Evolutionary conservation across 2,888 invertebrate species (phyloP).

Genomic region (Drosophila rellima): DNA sequence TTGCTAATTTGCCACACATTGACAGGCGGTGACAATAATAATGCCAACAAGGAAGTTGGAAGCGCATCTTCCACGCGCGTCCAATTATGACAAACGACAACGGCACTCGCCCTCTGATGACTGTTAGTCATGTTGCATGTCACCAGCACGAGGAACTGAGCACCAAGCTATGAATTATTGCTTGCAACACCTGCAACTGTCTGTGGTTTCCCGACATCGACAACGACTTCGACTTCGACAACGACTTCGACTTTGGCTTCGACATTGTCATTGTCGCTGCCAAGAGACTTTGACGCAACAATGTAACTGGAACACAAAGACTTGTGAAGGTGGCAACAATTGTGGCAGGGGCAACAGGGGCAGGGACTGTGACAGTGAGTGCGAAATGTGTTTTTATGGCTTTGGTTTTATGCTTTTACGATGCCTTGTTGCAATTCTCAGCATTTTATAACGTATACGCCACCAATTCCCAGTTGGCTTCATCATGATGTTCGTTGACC

Average conservation of each 20-base stretch:
- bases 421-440: constrained; percentile 45
- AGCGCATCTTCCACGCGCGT: constrained; percentile 73
- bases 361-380: constrained; percentile 2
- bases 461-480: constrained; percentile 17
- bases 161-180: constrained; percentile 53
- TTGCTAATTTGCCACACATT: constrained; percentile 56
- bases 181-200: constrained; percentile 65
- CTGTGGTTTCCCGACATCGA: constrained; percentile 17
- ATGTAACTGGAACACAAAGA: constrained; percentile 44
- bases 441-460: constrained; percentile 32
- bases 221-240: constrained; percentile 1
- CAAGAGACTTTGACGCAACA: constrained; percentile 45
- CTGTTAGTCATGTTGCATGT: constrained; percentile 48
- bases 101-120: constrained; percentile 14
- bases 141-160: constrained; percentile 58
- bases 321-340: background rate
- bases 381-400: constrained; percentile 43
- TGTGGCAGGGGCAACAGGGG: background rate
- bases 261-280: constrained; percentile 67
- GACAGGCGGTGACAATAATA: constrained; percentile 54
- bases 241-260: constrained; percentile 28
- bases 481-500: constrained; percentile 20
- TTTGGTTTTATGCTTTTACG: constrained; percentile 25
- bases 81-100: constrained; percentile 74
- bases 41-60: constrained; percentile 71